Base-by-base conservation (phyloP, 2,888 invertebrate species). In the Chrysopilus asiliformis region DNA sequence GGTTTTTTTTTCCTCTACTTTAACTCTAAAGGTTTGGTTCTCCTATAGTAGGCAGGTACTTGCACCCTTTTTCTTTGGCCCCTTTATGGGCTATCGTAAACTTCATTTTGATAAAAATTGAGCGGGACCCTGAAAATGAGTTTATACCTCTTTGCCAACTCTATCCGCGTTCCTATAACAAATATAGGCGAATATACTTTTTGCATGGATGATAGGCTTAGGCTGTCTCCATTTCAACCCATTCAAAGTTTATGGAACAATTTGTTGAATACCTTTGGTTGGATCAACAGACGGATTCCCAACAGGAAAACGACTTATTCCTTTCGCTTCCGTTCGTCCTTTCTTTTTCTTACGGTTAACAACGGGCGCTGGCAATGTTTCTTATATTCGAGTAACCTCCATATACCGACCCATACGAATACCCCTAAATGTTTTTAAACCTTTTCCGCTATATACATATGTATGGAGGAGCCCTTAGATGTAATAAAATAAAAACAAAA, bases 61-160 rank as follows among this genome's bases (percentile, higher is more conserved):
- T 26, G 14, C 32, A 25, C 26, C 36, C 20, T 37, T 20, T 29
- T 29, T 24, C 35, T n/a, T 12, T 10, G 18, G 32, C 9, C 26
- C 26, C 32, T 37, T 37, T 37, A 37, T 37, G 36, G 32, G 12
- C 18, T 20, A 18, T 32, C 36, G 26, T 37, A 37, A 37, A 37
- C 25, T 37, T 37, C 32, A 32, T 32, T 32, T 37, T 37, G 36
- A 31, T 37, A 31, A 37, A 37, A 37, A 32, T 37, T 31, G 36
- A 37, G 22, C 32, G 31, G 26, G 19, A 13, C 32, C 32, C 16
- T 24, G n/a, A 37, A 32, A 37, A 37, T 37, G 32, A 37, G 32
- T 37, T 37, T 37, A 26, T 13, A 9, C 16, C 10, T 24, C 16
- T 18, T 24, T 24, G 27, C 19, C 27, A 7, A 8, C 7, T 4